These are phyloP conservation scores for Pionites leucogaster DNA, from an alignment of 2,113 vertebrate genomes.

Conservation along the genomic window DNA sequence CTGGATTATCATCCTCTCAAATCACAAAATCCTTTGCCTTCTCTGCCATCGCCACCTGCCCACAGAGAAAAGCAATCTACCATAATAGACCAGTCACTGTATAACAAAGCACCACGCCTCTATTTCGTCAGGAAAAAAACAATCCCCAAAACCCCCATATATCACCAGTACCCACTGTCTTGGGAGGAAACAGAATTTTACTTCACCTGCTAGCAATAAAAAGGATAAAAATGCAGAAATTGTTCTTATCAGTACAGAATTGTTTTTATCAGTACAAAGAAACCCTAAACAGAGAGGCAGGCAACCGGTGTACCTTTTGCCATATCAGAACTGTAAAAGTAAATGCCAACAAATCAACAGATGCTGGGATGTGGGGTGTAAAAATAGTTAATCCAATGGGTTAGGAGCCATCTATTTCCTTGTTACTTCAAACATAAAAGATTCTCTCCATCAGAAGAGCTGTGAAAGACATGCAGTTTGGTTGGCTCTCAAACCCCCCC, in stretches of 20 bases:
- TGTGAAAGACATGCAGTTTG: not conserved
- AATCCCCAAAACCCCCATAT: not conserved
- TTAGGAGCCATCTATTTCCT: not conserved
- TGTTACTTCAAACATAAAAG: not conserved
- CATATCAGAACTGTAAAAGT: not conserved
- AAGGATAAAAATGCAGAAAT: not conserved
- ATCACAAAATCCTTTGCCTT: not conserved
- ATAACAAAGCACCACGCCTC: not conserved
- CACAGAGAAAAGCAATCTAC: not conserved
- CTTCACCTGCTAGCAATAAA: not conserved
- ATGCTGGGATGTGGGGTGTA: rapidly evolving
- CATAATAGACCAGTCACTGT: not conserved
- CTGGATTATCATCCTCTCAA: not conserved
- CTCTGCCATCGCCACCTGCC: not conserved
- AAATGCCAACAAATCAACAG: not conserved
- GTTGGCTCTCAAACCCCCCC: not conserved
- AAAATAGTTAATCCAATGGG: not conserved
- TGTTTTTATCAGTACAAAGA: not conserved
- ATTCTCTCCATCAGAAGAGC: not conserved
- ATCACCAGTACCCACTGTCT: not conserved
- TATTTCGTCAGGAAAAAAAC: not conserved
- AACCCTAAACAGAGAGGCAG: not conserved
- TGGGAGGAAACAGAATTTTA: not conserved
- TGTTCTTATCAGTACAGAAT: not conserved
- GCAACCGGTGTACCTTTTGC: not conserved